Base-by-base conservation (phyloP, 2,113 vertebrate species). In the Notiomystis cincta region DNA sequence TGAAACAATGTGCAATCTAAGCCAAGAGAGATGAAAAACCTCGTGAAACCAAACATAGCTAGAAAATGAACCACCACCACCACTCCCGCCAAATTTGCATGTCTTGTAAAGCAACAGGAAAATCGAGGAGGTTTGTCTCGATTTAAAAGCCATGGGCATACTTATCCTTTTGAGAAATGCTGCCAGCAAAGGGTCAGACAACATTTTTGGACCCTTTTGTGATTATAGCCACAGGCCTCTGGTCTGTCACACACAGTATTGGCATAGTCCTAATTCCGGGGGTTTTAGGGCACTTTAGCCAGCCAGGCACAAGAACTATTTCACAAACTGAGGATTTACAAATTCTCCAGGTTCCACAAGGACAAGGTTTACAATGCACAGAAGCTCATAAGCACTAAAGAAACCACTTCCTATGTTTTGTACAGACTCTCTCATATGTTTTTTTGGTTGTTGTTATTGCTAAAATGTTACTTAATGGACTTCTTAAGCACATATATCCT, bases 11-110 rank as follows among this genome's bases (percentile, higher is more conserved):
- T 22, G 15, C 44, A 48, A 5, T 31, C 16, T 71, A 37, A n/a
- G 44, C 6, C 21, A 66, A 48, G 7, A 65, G 24, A 82, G 11
- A 9, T 60, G 42, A 15, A 72, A 82, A 86, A 42, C 1, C 8
- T 78, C 16, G 10, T 31, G 4, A 61, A 81, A 66, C 22, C 15
- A 75, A 87, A 30, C 20, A 35, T 20, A 58, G 33, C 3, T 28
- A 48, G 31, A 62, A 84, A 89, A 85, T 1, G 0, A 75, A 35
- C 0, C 1, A 3, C 4, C 16, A 0, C 1, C 3, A n/a, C n/a
- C n/a, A n/a, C n/a, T 3, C 7, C 5, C 4, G 1, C 8, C 11
- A 56, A 10, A 56, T 53, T 13, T 62, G 51, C 27, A 54, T 13
- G 10, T n/a, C 31, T 35, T 50, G 2, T 31, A 51, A 82, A 94